These are phyloP conservation scores for Grapholita molesta DNA, from an alignment of 1,140 invertebrate genomes.

Conservation along the genomic window DNA sequence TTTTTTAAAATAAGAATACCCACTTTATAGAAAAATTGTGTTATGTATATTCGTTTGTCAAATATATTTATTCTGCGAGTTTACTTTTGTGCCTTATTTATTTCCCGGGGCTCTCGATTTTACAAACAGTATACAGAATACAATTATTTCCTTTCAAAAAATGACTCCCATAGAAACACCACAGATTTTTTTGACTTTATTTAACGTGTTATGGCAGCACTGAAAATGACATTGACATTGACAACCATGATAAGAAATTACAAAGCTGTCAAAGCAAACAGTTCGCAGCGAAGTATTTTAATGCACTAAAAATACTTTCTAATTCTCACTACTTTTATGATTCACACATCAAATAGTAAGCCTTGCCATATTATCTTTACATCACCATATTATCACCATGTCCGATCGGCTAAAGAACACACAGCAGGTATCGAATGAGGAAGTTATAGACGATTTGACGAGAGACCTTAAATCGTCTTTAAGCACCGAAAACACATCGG, in stretches of 20 bases:
- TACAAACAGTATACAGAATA: no score
- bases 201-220: neutral
- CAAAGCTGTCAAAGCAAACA: neutral
- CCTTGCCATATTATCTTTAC: neutral
- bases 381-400: constrained; percentile 32
- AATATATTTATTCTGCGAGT: no score
- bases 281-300: neutral
- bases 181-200: no score
- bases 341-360: neutral
- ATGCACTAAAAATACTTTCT: neutral
- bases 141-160: no score
- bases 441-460: constrained; percentile 68
- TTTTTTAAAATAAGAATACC: no score
- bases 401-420: constrained; percentile 55
- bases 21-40: no score
- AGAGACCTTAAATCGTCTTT: constrained; percentile 59
- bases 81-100: no score
- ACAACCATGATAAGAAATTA: neutral
- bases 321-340: neutral
- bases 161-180: no score
- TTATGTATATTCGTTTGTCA: no score
- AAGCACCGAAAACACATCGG: constrained; percentile 26
- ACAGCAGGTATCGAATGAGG: constrained; percentile 55
- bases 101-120: no score
- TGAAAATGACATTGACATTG: neutral